Evolutionary conservation across 2,113 vertebrate genomes (phyloP), one percentile per base, ranked within the genome.

Genomic region (Mobula hypostoma): DNA sequence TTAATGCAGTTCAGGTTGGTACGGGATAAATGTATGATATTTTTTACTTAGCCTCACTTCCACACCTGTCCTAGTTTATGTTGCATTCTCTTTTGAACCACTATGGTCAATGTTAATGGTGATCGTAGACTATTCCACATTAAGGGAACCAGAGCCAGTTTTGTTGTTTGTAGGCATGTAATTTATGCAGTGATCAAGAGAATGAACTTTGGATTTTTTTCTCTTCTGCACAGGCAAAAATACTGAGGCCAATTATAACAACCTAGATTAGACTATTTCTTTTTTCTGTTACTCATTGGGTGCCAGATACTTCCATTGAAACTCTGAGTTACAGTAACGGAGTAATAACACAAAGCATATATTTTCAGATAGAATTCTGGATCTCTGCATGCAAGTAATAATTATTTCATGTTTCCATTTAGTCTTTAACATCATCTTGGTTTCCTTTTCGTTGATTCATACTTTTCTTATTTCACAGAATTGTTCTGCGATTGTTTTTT

Each of bases 1-100:
- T 94, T 17, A 92, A 91, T 78, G 87, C 94, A 63, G 29, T 32
- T n/a, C 29, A 91, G 85, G 94, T 91, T 78, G 91, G 85, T 48
- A 68, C 32, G 7, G 24, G 27, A n/a, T 88, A 61, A 4, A 88
- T 6, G 14, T 63, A 5, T 29, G 83, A 61, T 61, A 61, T 11
- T 83, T 17, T 83, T 83, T 87, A 70, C 17, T 27, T 19, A 2
- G 21, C 76, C 12, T 8, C 27, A 27, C 4, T 6, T n/a, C 27
- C 7, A 17, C 36, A 17, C 58, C 19, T 24, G 8, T 21, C 24
- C 48, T 58, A 7, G 24, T n/a, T 24, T 63, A 63, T 29, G 12
- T 63, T 27, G 58, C 48, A 48, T 48, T 48, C 48, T 48, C 48
- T 48, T 48, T 48, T 48, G 48, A 48, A 48, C 48, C 48, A 48